These are phyloP conservation scores for Altica lythri DNA, from an alignment of 2,888 invertebrate species.

Conservation along the genomic window DNA sequence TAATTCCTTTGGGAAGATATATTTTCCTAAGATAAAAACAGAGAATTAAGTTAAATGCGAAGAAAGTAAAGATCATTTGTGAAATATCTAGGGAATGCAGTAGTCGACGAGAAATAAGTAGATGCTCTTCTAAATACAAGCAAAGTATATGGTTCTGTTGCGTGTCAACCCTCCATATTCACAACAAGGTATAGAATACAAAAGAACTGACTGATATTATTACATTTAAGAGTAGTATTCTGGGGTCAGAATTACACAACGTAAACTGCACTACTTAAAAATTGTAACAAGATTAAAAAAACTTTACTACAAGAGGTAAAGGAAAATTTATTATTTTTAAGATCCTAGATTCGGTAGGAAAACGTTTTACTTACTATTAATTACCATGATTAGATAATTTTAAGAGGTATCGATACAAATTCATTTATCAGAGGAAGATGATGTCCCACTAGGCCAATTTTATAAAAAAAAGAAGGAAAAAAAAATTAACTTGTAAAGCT, in stretches of 20 bases:
- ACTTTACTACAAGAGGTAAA: no score
- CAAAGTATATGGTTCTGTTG: constrained; percentile 37
- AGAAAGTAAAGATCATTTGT: not conserved
- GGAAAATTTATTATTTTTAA: no score
- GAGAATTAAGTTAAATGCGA: constrained; percentile 4
- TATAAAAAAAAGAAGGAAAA: no score
- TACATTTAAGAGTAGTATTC: constrained; percentile 49
- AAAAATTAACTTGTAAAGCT: no score
- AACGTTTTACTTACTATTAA: no score
- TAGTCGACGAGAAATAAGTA: constrained; percentile 1
- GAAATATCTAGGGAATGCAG: constrained; percentile 8
- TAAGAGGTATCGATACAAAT: no score
- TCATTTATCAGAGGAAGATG: no score
- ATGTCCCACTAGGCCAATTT: no score
- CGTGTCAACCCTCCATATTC: constrained; percentile 49
- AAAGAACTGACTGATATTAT: constrained; percentile 53
- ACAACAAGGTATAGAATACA: constrained; percentile 46
- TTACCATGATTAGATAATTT: no score
- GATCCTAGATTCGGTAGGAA: no score
- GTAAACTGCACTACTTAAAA: constrained; percentile 2
- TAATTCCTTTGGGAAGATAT: not conserved
- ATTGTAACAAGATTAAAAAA: no score
- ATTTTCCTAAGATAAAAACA: not conserved
- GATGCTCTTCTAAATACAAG: constrained; percentile 24
- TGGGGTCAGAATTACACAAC: constrained; percentile 25